Evolutionary conservation across 2,113 vertebrate species (phyloP).

Genomic region (Ailuropoda melanoleuca): DNA sequence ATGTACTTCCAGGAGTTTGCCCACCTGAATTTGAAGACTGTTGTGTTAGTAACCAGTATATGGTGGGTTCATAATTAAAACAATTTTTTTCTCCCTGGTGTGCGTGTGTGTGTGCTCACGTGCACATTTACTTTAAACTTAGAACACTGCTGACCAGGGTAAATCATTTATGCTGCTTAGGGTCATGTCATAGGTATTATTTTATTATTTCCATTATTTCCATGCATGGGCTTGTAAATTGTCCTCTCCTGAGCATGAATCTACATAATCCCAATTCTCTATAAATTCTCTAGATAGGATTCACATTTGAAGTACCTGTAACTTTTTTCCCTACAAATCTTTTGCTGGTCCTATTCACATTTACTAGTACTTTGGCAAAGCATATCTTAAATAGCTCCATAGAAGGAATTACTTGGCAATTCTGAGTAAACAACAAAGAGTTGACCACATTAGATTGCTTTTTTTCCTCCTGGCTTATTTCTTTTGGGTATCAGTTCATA

Average conservation of each 20-base stretch:
- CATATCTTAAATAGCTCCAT: conserved; percentile 25
- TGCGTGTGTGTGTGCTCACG: neutral
- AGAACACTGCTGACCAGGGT: neutral
- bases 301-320: neutral
- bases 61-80: conserved; percentile 23
- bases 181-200: neutral
- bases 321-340: neutral
- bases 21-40: neutral
- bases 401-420: neutral
- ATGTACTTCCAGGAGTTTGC: neutral
- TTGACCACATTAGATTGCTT: neutral
- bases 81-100: neutral
- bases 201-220: neutral
- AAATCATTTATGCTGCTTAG: conserved; percentile 11
- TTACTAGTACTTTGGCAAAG: neutral
- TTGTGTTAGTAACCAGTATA: neutral
- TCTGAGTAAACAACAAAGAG: conserved; percentile 32
- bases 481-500: conserved; percentile 31
- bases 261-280: neutral
- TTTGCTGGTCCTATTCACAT: neutral
- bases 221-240: neutral
- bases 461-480: neutral
- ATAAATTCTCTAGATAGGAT: conserved; percentile 19
- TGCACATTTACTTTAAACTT: neutral
- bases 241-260: neutral